These are phyloP conservation scores for Nomia melanderi DNA, from an alignment of 1,140 invertebrate genomes.

Conservation along the genomic window DNA sequence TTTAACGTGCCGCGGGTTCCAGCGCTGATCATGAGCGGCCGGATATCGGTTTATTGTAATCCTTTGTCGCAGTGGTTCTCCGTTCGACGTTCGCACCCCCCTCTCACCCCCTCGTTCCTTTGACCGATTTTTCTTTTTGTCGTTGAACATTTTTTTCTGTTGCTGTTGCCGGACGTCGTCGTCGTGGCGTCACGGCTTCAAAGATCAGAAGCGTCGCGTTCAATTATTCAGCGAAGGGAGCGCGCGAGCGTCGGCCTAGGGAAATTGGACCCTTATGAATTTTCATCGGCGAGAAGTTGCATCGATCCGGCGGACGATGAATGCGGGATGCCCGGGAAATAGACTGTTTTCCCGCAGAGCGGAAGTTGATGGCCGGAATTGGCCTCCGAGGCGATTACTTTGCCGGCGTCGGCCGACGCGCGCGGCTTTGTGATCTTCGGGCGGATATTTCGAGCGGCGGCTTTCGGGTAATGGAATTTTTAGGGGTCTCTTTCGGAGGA, in stretches of 20 bases:
- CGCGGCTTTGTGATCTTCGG: too few relatives aligned
- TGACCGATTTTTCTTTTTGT: too few relatives aligned
- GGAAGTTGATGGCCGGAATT: too few relatives aligned
- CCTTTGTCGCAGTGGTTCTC: conserved; percentile 50
- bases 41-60: conserved; percentile 56
- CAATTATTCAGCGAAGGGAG: conserved; percentile 41
- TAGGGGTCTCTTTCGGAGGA: too few relatives aligned
- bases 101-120: not conserved
- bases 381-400: too few relatives aligned
- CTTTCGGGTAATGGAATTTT: too few relatives aligned
- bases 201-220: conserved; percentile 29
- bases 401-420: too few relatives aligned
- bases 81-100: not conserved
- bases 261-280: conserved; percentile 41
- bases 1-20: conserved; percentile 26
- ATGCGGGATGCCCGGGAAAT: conserved; percentile 45
- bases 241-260: not conserved
- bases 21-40: conserved; percentile 51
- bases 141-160: too few relatives aligned
- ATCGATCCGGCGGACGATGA: conserved; percentile 53
- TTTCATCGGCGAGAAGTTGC: conserved; percentile 48
- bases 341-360: too few relatives aligned
- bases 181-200: too few relatives aligned
- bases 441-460: too few relatives aligned
- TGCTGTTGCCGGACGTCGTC: not conserved